Base-by-base conservation (phyloP, 2,797 vertebrate genomes). In the Spinus pinus region DNA sequence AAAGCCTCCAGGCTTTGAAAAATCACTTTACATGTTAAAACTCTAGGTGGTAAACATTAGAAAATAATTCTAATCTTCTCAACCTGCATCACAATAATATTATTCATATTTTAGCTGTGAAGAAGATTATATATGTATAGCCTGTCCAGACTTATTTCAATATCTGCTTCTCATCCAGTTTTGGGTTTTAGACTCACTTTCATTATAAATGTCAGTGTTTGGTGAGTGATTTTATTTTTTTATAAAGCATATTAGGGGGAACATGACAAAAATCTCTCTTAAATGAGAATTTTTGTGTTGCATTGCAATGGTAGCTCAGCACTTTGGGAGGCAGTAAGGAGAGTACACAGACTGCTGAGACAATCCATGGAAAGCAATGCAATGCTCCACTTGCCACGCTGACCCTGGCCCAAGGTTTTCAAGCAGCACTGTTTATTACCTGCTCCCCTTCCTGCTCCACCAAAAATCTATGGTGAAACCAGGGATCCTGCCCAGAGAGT, bases 341-440 rank as follows among this genome's bases (percentile, higher is more conserved):
- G 31, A 58, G 31, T 25, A 8, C 18, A 54, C 8, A 37, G 4
- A 24, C 7, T 47, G 9, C n/a, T 47, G 35, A 81, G 47, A 20
- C 33, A 65, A 28, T 0, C 0, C 20, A 39, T 4, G 25, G 20
- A 74, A 83, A n/a, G 7, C 22, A 57, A 17, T 35, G 15, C 23
- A 56, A 16, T 22, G 5, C 18, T 85, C 39, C 67, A 18, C 30
- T 56, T 64, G 41, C 41, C 57, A 37, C 5, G 17, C 31, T 27
- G 31, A 6, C n/a, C 44, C 31, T 37, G 7, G 53, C 33, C 24
- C 37, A 37, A 37, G 24, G 41, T 57, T 81, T 86, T 74, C 49
- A 71, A 61, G 9, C 8, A 77, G 33, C 33, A 25, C 25, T 2
- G 0, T 56, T 67, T 64, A 49, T 53, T 42, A 18, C 9, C 58